Evolutionary conservation across 2,797 vertebrate species (phyloP).

Genomic region (Alosa sapidissima): DNA sequence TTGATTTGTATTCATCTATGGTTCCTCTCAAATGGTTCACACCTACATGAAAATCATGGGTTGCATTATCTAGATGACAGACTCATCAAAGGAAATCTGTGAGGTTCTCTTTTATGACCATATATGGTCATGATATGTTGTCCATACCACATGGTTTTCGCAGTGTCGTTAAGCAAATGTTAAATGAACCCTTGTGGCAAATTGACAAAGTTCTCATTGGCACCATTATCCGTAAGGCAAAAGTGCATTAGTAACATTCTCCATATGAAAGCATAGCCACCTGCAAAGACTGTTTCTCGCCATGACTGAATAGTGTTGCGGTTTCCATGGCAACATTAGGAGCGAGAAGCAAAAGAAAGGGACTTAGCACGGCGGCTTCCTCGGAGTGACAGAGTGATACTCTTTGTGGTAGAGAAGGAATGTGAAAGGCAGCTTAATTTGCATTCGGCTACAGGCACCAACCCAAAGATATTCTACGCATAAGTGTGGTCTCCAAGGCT

Average conservation of each 20-base stretch:
- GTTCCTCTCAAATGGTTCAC: not conserved
- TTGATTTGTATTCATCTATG: not conserved
- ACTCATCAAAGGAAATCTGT: not conserved
- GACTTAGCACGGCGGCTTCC: constrained; percentile 58
- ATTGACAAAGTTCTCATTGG: constrained; percentile 24
- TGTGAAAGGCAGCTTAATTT: constrained; percentile 72
- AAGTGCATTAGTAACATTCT: constrained; percentile 51
- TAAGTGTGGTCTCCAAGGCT: constrained; percentile 59
- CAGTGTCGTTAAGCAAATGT: not conserved
- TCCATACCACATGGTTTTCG: not conserved
- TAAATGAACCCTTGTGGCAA: not conserved
- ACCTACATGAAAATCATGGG: not conserved
- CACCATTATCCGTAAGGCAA: constrained; percentile 41
- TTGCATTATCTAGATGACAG: not conserved
- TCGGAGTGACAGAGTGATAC: constrained; percentile 56
- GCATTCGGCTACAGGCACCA: constrained; percentile 71
- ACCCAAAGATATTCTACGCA: constrained; percentile 69
- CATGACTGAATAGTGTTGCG: constrained; percentile 67
- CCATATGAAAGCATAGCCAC: constrained; percentile 58
- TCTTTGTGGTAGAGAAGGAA: constrained; percentile 59
- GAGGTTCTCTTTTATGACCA: not conserved
- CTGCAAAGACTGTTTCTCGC: constrained; percentile 66
- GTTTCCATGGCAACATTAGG: constrained; percentile 75
- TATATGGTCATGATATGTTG: not conserved
- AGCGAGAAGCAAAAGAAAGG: constrained; percentile 69